Conservation (phyloP, 2,888 invertebrate species). For the Heteromurus nitidus region DNA sequence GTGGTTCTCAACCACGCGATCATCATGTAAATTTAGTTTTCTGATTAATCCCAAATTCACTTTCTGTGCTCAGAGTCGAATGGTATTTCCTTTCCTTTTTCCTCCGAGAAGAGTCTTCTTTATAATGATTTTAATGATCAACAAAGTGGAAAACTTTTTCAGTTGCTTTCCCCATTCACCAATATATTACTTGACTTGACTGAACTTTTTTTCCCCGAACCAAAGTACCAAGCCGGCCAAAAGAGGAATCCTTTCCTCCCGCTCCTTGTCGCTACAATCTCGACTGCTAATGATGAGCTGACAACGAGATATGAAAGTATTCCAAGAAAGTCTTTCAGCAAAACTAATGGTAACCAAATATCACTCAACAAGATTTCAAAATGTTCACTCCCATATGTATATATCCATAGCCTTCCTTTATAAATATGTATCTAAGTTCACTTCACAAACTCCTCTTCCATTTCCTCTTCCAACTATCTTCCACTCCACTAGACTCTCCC, state of each 20-base stretch:
- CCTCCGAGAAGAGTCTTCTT: not conserved
- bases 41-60: slow-evolving; percentile 5
- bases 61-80: not conserved
- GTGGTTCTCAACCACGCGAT: not conserved
- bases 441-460: not conserved
- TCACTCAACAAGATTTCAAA: slow-evolving; percentile 61
- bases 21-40: slow-evolving; percentile 3
- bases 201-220: not conserved
- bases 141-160: slow-evolving; percentile 61
- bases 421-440: not conserved
- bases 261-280: slow-evolving; percentile 13
- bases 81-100: not conserved
- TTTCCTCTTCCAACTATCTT: not conserved
- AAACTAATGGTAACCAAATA: slow-evolving; percentile 57
- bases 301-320: slow-evolving; percentile 42
- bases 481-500: slow-evolving; percentile 18
- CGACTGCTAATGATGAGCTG: slow-evolving; percentile 58
- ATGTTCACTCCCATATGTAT: slow-evolving; percentile 15
- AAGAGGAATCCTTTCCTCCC: slow-evolving; percentile 1
- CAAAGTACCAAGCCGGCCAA: not conserved
- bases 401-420: not conserved
- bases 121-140: slow-evolving; percentile 62
- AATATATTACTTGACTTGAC: slow-evolving; percentile 7
- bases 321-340: slow-evolving; percentile 34
- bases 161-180: not conserved